These are phyloP conservation scores for Excalfactoria chinensis DNA, from an alignment of 2,113 vertebrate genomes.

Conservation along the genomic window DNA sequence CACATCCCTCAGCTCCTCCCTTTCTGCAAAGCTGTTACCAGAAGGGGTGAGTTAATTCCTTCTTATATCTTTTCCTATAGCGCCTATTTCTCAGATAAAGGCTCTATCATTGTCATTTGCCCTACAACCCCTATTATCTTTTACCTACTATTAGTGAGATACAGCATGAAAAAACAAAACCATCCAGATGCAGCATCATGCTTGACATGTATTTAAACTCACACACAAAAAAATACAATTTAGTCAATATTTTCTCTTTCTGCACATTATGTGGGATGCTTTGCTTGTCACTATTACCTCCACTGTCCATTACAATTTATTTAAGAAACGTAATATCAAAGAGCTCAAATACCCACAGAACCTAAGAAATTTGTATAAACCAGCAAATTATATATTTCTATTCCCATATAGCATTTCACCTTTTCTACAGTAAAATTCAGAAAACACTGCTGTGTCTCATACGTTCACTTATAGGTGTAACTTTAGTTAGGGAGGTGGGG, in stretches of 20 bases:
- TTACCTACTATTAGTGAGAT: not conserved
- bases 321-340: not conserved
- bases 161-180: not conserved
- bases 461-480: not conserved
- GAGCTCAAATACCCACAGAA: not conserved
- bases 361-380: not conserved
- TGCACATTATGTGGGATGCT: not conserved
- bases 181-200: not conserved
- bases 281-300: not conserved
- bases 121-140: no score
- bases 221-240: not conserved
- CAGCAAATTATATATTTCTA: not conserved
- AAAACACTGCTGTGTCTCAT: not conserved
- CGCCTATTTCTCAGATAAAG: no score
- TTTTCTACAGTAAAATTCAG: not conserved
- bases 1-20: no score
- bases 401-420: not conserved
- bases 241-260: not conserved
- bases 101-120: no score
- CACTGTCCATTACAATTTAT: not conserved
- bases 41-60: no score
- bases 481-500: not conserved
- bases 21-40: no score
- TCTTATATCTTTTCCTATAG: no score
- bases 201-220: not conserved